These are phyloP conservation scores for Lerema accius DNA, from an alignment of 1,140 invertebrate genomes.

Conservation along the genomic window DNA sequence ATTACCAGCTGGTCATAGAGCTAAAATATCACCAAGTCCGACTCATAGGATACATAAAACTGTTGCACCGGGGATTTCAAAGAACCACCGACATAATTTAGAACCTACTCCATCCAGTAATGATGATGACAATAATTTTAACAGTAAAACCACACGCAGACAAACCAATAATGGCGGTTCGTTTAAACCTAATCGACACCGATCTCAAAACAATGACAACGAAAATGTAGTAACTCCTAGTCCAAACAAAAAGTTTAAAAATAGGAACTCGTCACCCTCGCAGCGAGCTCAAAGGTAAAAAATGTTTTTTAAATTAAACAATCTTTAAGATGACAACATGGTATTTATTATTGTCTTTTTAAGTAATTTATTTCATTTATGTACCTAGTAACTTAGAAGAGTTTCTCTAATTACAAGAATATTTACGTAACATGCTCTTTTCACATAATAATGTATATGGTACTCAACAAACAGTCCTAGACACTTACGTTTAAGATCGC, in stretches of 20 bases:
- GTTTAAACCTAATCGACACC: slow-evolving; percentile 76
- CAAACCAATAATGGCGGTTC: slow-evolving; percentile 70
- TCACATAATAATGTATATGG: too few relatives aligned
- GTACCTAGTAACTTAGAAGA: too few relatives aligned
- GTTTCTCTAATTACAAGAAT: too few relatives aligned
- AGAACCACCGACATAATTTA: slow-evolving; percentile 79
- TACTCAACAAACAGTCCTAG: too few relatives aligned
- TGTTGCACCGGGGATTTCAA: slow-evolving; percentile 85
- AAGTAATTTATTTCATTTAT: too few relatives aligned
- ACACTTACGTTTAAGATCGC: too few relatives aligned
- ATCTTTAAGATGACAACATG: too few relatives aligned
- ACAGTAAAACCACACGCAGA: slow-evolving; percentile 81
- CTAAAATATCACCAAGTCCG: slow-evolving; percentile 86
- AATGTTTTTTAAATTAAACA: too few relatives aligned
- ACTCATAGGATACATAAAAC: slow-evolving; percentile 89
- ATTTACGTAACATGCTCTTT: too few relatives aligned
- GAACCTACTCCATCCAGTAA: slow-evolving; percentile 85
- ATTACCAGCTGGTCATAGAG: slow-evolving; percentile 74
- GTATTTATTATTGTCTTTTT: too few relatives aligned
- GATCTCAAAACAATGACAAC: slow-evolving; percentile 66
- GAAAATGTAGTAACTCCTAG: slow-evolving; percentile 60
- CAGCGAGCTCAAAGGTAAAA: slow-evolving; percentile 74
- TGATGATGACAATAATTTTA: slow-evolving; percentile 82
- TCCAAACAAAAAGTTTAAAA: slow-evolving; percentile 78
- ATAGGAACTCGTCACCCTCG: slow-evolving; percentile 59